These are phyloP conservation scores for Alentia gelatinosa DNA, from an alignment of 2,888 invertebrate species.

Conservation along the genomic window DNA sequence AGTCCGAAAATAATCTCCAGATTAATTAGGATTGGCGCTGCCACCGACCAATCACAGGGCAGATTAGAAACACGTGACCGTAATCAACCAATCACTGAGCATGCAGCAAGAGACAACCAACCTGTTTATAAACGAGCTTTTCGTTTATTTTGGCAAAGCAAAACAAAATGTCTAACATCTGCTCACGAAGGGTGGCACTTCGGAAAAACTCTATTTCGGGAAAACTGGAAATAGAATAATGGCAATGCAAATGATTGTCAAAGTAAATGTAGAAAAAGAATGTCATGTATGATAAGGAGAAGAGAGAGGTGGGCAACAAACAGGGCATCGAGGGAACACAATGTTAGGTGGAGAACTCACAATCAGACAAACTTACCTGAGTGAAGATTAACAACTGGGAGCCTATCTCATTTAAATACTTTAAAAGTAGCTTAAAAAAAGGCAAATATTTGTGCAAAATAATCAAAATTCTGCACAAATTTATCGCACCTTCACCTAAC, in stretches of 20 bases:
- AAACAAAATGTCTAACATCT: conserved; percentile 86
- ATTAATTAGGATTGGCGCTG: too few species aligned
- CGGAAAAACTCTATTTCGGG: conserved; percentile 91
- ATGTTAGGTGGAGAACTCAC: too few species aligned
- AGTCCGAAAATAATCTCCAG: too few species aligned
- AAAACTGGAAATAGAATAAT: conserved; percentile 82
- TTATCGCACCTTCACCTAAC: too few species aligned
- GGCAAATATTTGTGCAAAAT: too few species aligned
- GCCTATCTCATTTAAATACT: too few species aligned
- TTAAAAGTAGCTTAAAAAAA: too few species aligned
- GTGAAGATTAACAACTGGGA: too few species aligned
- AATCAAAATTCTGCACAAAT: too few species aligned
- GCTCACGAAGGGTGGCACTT: conserved; percentile 85
- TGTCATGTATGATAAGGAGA: conserved; percentile 24
- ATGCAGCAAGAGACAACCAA: conserved; percentile 67
- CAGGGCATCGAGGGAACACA: background rate
- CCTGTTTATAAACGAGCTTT: conserved; percentile 88
- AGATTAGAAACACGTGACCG: background rate
- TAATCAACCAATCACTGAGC: background rate
- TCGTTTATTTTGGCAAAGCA: conserved; percentile 85
- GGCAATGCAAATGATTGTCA: background rate
- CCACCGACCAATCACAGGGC: too few species aligned
- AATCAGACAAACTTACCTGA: too few species aligned
- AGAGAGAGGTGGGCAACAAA: background rate
- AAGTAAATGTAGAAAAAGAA: background rate